These are phyloP conservation scores for Pollenia angustigena DNA, from an alignment of 2,888 invertebrate genomes.

Conservation along the genomic window DNA sequence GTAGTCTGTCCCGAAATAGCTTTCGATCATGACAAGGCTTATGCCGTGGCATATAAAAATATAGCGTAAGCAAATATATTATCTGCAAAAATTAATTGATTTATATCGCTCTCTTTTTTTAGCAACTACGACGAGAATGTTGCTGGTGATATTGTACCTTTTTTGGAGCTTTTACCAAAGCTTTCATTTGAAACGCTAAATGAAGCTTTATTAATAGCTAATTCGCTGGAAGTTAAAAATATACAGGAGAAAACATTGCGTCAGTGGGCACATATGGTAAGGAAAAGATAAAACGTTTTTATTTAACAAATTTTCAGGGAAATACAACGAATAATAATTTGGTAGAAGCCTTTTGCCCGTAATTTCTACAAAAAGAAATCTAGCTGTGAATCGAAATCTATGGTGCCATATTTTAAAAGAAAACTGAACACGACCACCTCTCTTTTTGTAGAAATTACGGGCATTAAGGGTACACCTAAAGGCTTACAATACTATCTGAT, in stretches of 20 bases:
- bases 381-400: no score
- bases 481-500: no score
- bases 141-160: slow-evolving; percentile 78
- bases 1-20: slow-evolving; percentile 87
- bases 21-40: slow-evolving; percentile 84
- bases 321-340: no score
- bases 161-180: slow-evolving; percentile 83
- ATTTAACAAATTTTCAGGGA: background rate
- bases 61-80: slow-evolving; percentile 77
- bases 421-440: no score
- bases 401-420: no score
- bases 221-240: slow-evolving; percentile 75
- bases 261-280: slow-evolving; percentile 80
- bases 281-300: background rate
- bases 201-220: slow-evolving; percentile 77
- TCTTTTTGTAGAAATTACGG: no score
- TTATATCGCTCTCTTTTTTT: background rate
- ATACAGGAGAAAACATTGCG: slow-evolving; percentile 78
- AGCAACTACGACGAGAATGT: slow-evolving; percentile 79
- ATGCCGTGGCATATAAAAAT: slow-evolving; percentile 78
- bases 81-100: background rate
- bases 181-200: slow-evolving; percentile 83
- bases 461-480: no score
- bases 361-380: no score
- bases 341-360: no score